phyloP scores from a whole-genome alignment of 30 jellyfish, hydroid and myxozoan genomes.

The Mastigias papua region DNA sequence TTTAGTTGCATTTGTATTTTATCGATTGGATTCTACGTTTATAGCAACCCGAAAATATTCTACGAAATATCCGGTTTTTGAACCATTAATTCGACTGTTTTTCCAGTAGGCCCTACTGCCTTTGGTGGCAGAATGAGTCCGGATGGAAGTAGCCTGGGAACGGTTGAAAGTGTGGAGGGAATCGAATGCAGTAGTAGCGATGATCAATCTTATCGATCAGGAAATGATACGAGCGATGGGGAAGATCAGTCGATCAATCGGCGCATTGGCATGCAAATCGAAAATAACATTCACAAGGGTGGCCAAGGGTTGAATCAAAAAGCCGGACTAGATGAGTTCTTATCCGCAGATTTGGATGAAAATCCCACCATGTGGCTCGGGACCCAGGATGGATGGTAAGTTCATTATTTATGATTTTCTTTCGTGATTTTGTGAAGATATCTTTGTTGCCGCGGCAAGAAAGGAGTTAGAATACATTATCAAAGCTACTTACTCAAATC shows the following conservation, averaged over 20 bases:
- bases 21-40: background rate
- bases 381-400: conserved; percentile 98
- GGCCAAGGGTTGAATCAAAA: conserved; percentile 79
- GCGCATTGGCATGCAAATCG: conserved; percentile 77
- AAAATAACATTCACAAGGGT: conserved; percentile 80
- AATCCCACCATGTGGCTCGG: conserved; percentile 99
- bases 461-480: too few relatives aligned
- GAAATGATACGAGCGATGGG: conserved; percentile 83
- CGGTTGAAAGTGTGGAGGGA: conserved; percentile 97
- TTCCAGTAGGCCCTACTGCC: conserved; percentile 87
- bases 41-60: background rate
- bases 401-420: background rate
- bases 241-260: conserved; percentile 75
- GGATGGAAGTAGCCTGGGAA: conserved; percentile 98
- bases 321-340: conserved; percentile 78
- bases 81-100: too few relatives aligned
- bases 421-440: background rate
- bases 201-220: conserved; percentile 64
- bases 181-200: conserved; percentile 90
- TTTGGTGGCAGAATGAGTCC: conserved; percentile 99
- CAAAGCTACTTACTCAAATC: too few relatives aligned
- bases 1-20: too few relatives aligned
- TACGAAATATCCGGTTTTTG: background rate
- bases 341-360: conserved; percentile 82
- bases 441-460: too few relatives aligned